Evolutionary conservation across 2,797 vertebrate genomes (phyloP).

Genomic region (Micrastur ruficollis): DNA sequence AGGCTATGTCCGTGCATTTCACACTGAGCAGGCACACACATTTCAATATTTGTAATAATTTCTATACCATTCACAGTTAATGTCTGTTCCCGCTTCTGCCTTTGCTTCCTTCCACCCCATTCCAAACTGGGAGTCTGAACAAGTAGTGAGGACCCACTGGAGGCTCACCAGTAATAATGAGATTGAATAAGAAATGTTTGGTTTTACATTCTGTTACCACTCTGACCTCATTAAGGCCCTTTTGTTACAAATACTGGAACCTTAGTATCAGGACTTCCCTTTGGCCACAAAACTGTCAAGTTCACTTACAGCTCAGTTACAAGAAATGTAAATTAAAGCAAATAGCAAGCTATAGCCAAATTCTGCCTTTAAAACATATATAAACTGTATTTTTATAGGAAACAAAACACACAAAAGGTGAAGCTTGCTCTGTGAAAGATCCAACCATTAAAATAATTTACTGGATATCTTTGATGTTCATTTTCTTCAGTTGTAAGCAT

Average conservation of each 20-base stretch:
- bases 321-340: constrained; percentile 20
- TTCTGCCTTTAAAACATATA: not conserved
- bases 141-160: not conserved
- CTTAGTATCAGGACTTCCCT: not conserved
- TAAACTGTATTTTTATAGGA: not conserved
- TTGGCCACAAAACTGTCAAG: constrained; percentile 25
- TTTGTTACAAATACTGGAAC: constrained; percentile 21
- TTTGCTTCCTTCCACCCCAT: not conserved
- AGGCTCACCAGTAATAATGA: not conserved
- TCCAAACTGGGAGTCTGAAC: not conserved
- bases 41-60: not conserved
- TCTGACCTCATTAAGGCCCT: constrained; percentile 30
- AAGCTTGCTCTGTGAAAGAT: not conserved
- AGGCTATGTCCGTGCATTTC: not conserved
- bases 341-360: not conserved
- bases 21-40: not conserved
- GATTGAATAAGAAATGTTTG: not conserved
- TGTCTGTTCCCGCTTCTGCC: not conserved
- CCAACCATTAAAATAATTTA: constrained; percentile 39
- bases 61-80: not conserved
- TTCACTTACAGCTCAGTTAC: not conserved
- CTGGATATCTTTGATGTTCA: constrained; percentile 8
- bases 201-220: not conserved
- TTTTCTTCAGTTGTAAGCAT: constrained; percentile 1
- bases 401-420: not conserved